These are phyloP conservation scores for Gymnoscopelus braueri DNA, from an alignment of 2,797 vertebrate genomes.

Conservation along the genomic window DNA sequence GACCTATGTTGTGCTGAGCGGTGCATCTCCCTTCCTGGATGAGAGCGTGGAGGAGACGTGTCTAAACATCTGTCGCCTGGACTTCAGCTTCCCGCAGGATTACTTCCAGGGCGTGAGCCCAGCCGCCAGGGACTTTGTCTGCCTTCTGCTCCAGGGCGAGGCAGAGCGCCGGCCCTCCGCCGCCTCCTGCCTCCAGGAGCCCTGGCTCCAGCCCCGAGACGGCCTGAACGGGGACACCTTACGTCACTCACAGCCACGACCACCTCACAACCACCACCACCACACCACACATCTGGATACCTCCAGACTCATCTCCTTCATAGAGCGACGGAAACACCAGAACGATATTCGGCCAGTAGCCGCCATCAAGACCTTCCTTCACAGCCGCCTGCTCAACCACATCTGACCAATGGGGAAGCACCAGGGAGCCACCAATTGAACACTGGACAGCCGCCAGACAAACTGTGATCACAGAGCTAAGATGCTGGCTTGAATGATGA, in stretches of 20 bases:
- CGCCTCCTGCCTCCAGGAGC: slow-evolving; percentile 87
- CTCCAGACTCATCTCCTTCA: slow-evolving; percentile 93
- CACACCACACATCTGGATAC: slow-evolving; percentile 85
- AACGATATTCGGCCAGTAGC: slow-evolving; percentile 91
- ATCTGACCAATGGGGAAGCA: slow-evolving; percentile 70
- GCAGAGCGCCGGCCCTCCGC: slow-evolving; percentile 86
- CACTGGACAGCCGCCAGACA: not conserved
- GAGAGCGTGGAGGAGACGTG: slow-evolving; percentile 96
- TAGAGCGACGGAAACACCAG: slow-evolving; percentile 96
- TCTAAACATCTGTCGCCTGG: slow-evolving; percentile 95
- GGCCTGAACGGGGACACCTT: slow-evolving; percentile 42
- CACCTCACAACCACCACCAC: slow-evolving; percentile 53
- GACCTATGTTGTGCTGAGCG: slow-evolving; percentile 92
- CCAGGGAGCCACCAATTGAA: not conserved
- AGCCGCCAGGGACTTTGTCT: slow-evolving; percentile 91
- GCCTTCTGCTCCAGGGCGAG: slow-evolving; percentile 90
- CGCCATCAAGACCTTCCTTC: slow-evolving; percentile 90
- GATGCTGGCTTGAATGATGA: not conserved
- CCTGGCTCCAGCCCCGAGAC: slow-evolving; percentile 87
- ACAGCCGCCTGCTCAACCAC: slow-evolving; percentile 90
- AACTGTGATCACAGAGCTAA: not conserved
- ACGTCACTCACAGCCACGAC: slow-evolving; percentile 33
- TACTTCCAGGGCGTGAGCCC: slow-evolving; percentile 93
- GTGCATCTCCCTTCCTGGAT: slow-evolving; percentile 95
- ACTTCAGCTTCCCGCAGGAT: slow-evolving; percentile 96